phyloP scores from a whole-genome alignment of 2,797 vertebrate species.

The Sphaeramia orbicularis region DNA sequence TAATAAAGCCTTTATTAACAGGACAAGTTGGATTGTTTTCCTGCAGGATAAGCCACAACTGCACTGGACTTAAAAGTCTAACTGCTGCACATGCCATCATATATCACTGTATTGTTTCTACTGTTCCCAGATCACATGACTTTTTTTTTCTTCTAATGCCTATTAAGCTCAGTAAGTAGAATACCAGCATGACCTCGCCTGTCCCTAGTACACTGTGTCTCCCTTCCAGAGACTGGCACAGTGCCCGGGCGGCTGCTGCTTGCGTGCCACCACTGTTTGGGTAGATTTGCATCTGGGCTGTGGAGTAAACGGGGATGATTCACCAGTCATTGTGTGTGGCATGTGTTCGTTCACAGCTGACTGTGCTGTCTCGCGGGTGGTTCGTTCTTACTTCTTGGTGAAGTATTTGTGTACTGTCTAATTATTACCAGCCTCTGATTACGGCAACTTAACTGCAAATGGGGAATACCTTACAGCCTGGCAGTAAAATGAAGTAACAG shows the following conservation, averaged over 20 bases:
- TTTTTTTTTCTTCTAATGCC: slow-evolving; percentile 11
- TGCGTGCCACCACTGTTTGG: slow-evolving; percentile 80
- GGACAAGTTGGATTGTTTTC: background rate
- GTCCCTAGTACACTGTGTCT: slow-evolving; percentile 56
- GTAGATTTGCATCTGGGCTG: slow-evolving; percentile 81
- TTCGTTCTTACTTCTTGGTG: slow-evolving; percentile 31
- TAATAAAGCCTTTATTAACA: slow-evolving; percentile 10
- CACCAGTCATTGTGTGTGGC: slow-evolving; percentile 45
- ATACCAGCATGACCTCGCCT: slow-evolving; percentile 59
- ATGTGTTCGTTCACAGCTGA: slow-evolving; percentile 17
- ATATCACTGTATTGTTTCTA: slow-evolving; percentile 30
- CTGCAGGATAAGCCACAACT: slow-evolving; percentile 10
- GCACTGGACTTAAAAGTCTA: slow-evolving; percentile 7
- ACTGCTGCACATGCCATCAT: background rate
- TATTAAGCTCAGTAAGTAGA: slow-evolving; percentile 60
- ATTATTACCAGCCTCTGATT: slow-evolving; percentile 22
- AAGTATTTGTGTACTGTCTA: slow-evolving; percentile 24
- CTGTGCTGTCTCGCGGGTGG: slow-evolving; percentile 17
- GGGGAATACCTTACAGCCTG: background rate
- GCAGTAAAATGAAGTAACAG: background rate
- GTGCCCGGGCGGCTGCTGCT: slow-evolving; percentile 74
- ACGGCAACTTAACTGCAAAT: slow-evolving; percentile 20
- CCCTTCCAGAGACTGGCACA: slow-evolving; percentile 66
- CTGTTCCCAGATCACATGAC: slow-evolving; percentile 37
- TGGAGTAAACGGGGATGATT: slow-evolving; percentile 72